Conservation (phyloP, 2,113 vertebrate species). For the Amphiprion percula region DNA sequence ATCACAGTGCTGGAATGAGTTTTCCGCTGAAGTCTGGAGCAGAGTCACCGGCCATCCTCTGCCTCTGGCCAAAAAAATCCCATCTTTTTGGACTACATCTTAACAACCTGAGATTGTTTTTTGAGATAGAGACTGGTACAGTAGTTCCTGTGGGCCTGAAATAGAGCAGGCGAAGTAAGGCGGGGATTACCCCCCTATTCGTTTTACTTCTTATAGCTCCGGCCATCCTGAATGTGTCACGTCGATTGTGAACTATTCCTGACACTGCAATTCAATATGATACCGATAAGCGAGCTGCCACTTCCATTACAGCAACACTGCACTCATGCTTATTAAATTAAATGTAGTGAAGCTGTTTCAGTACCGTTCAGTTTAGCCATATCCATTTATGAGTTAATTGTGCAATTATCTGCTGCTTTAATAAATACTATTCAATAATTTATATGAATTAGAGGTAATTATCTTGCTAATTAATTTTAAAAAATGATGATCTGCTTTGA, state of each 20-base stretch:
- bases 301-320: not conserved
- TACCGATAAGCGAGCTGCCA: not conserved
- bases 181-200: not conserved
- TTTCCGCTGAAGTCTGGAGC: constrained; percentile 5
- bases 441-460: constrained; percentile 37
- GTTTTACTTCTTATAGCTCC: not conserved
- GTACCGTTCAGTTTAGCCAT: not conserved
- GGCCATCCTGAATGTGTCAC: not conserved
- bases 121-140: not conserved
- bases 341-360: constrained; percentile 9
- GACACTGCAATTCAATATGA: not conserved
- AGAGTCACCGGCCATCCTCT: not conserved
- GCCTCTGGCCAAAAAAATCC: constrained; percentile 5
- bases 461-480: constrained; percentile 24
- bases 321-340: constrained; percentile 4
- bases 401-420: constrained; percentile 29
- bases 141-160: not conserved
- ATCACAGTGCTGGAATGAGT: constrained; percentile 11
- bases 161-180: not conserved
- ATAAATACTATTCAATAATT: constrained; percentile 30
- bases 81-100: not conserved
- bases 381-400: constrained; percentile 8
- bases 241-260: not conserved
- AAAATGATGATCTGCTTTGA: constrained; percentile 22
- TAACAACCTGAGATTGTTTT: not conserved